Evolutionary conservation across 2,113 vertebrate genomes (phyloP).

Genomic region (Dascyllus trimaculatus): DNA sequence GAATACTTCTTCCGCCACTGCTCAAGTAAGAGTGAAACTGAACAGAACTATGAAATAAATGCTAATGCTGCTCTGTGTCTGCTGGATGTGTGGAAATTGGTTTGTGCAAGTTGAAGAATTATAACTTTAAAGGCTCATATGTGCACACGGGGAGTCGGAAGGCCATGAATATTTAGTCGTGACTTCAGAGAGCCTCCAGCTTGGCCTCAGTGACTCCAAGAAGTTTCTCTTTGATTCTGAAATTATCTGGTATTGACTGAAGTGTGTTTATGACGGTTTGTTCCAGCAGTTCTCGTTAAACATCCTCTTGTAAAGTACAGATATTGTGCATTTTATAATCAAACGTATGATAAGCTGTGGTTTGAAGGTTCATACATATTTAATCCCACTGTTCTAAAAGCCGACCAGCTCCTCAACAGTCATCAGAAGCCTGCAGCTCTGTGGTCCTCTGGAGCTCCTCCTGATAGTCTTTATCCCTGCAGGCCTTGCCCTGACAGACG

Average conservation of each 20-base stretch:
- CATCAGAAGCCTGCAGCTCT: conserved; percentile 2
- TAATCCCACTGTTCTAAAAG: conserved; percentile 29
- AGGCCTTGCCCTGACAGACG: conserved; percentile 29
- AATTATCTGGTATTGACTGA: not conserved
- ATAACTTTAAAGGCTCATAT: not conserved
- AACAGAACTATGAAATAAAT: no score
- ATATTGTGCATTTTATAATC: not conserved
- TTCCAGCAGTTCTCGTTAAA: conserved; percentile 5
- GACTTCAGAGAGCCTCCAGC: conserved; percentile 3
- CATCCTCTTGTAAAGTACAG: not conserved
- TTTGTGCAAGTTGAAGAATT: no score
- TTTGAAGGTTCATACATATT: conserved; percentile 23
- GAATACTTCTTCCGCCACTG: no score
- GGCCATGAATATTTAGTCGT: not conserved
- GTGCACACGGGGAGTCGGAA: not conserved
- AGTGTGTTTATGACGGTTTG: not conserved
- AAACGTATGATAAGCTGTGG: not conserved
- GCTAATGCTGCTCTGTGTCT: not conserved
- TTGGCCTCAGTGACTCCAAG: not conserved
- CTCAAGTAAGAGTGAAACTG: no score
- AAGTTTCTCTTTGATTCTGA: not conserved
- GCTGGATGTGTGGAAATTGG: not conserved
- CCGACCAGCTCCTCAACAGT: not conserved
- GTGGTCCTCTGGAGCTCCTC: conserved; percentile 21
- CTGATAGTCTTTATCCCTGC: conserved; percentile 25